phyloP scores from a whole-genome alignment of 2,797 vertebrate species.

The Aeoliscus strigatus region DNA sequence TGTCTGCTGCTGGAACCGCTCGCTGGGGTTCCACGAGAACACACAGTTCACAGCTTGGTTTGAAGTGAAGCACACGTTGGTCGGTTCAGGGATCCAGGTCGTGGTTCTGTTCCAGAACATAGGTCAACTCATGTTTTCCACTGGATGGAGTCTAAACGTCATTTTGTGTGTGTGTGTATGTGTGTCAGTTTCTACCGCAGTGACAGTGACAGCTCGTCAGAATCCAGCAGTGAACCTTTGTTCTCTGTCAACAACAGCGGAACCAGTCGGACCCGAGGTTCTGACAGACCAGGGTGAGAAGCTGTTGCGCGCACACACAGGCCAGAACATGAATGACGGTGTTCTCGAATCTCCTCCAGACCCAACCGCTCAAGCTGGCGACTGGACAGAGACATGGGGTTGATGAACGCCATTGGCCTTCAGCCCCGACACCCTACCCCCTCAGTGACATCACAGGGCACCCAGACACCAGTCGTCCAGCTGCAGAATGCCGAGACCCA shows the following conservation, averaged over 20 bases:
- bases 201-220: constrained; percentile 87
- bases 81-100: too few relatives aligned
- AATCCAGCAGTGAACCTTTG: constrained; percentile 86
- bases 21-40: constrained; percentile 35
- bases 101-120: too few relatives aligned
- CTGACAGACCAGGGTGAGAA: constrained; percentile 81
- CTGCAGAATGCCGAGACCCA: constrained; percentile 96
- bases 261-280: constrained; percentile 79
- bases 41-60: too few relatives aligned
- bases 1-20: too few relatives aligned
- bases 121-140: too few relatives aligned
- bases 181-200: constrained; percentile 87
- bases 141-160: constrained; percentile 27
- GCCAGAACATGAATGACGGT: constrained; percentile 64
- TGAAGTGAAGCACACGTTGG: too few relatives aligned
- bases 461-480: constrained; percentile 91
- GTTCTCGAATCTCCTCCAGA: constrained; percentile 50
- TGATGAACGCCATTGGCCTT: constrained; percentile 97
- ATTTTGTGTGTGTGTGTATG: constrained; percentile 17
- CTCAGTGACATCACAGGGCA: constrained; percentile 96
- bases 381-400: constrained; percentile 94
- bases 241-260: constrained; percentile 85
- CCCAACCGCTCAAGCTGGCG: constrained; percentile 90
- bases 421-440: constrained; percentile 92
- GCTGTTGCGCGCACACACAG: too few relatives aligned